phyloP scores from a whole-genome alignment of 2,888 invertebrate genomes.

The Brenthis ino region DNA sequence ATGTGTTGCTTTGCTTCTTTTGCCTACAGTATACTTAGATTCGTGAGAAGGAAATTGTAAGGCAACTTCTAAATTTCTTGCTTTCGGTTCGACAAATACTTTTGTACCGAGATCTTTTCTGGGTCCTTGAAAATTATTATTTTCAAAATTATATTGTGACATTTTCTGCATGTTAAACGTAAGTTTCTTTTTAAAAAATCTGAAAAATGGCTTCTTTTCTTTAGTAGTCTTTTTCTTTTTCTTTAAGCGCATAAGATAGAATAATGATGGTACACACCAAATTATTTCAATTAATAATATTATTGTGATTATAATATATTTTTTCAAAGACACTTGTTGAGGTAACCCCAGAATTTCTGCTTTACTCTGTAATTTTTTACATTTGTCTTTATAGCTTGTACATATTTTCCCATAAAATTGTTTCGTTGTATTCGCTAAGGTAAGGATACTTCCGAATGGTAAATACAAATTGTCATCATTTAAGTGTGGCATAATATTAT shows the following conservation, averaged over 20 bases:
- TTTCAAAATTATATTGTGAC: background rate
- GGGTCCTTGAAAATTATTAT: background rate
- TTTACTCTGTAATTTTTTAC: conserved; percentile 28
- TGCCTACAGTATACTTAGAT: conserved; percentile 28
- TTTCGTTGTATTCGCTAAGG: conserved; percentile 55
- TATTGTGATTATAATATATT: conserved; percentile 53
- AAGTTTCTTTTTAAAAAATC: conserved; percentile 20
- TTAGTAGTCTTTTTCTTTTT: conserved; percentile 32
- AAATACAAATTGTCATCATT: conserved; percentile 84
- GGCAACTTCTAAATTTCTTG: conserved; percentile 37
- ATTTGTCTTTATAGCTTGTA: conserved; percentile 26
- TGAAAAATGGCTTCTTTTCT: conserved; percentile 15
- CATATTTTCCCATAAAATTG: conserved; percentile 36
- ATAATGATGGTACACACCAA: conserved; percentile 59
- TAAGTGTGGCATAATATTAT: conserved; percentile 78
- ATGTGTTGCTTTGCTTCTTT: conserved; percentile 26
- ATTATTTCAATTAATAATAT: conserved; percentile 61
- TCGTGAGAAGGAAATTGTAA: conserved; percentile 37
- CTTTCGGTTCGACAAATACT: conserved; percentile 38
- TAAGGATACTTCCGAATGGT: conserved; percentile 76
- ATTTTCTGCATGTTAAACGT: background rate
- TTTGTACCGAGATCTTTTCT: conserved; percentile 29
- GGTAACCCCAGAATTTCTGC: conserved; percentile 38
- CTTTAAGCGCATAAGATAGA: conserved; percentile 41
- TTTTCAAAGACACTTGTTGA: conserved; percentile 51